Evolutionary conservation across 2,888 invertebrate genomes (phyloP), one percentile per base, ranked within the genome.

Genomic region (Tetragnatha montana): DNA sequence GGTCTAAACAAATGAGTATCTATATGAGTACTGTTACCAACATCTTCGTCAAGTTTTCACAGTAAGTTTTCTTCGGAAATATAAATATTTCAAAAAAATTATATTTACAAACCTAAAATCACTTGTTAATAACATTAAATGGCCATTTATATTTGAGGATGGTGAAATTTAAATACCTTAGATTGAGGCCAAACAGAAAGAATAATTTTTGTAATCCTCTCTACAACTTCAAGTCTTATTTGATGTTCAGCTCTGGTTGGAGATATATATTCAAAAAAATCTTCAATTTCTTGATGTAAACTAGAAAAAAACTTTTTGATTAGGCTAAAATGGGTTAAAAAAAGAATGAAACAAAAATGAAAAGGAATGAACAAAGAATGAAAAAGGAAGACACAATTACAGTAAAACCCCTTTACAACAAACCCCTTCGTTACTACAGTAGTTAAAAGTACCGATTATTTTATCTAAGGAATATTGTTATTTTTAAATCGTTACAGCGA

Each of bases 211-310:
- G 97, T 96, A 93, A 99, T 98, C 93, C 98, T 95, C 93, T 96
- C 95, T 92, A 98, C 97, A 91, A 99, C 98, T 93, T 96, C 96
- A 85, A 96, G 95, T 91, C 99, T 95, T 94, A 99, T 96, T 93
- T 95, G 95, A 94, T 98, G 97, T 94, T 99, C 99, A 92, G 97
- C 97, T 93, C 96, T 95, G 90, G 97, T 97, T 51, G 99, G 99
- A 92, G 96, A 96, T 96, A 99, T 98, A 95, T 98, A 98, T 93
- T 96, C 95, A 94, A 96, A 98, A 95, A 99, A 98, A 94, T 99
- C 98, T 94, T 97, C 96, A 92, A 99, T 98, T 95, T 99, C 99
- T 94, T 99, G 96, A 94, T 99, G 98, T 91, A 99, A 95, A 92
- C 98, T 98, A 94, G 19, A 91, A 91, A 73, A 4, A 35, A 35